Evolutionary conservation across 2,888 invertebrate species (phyloP).

Genomic region (Lordiphosa andalusiaca): DNA sequence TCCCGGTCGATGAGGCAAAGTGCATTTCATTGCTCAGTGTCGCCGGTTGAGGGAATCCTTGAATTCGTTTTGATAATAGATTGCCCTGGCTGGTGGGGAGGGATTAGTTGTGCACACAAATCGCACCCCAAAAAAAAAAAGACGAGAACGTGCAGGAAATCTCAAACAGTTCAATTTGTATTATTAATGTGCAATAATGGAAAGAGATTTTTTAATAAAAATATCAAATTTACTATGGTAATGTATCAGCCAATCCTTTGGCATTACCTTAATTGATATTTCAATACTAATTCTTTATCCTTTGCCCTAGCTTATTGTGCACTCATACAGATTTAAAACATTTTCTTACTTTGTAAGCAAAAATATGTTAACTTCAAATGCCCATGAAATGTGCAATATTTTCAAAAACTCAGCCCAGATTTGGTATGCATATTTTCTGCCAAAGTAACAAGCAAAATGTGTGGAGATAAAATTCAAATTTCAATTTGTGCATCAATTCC

Average conservation of each 20-base stretch:
- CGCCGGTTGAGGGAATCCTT: slow-evolving; percentile 32
- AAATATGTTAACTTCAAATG: slow-evolving; percentile 48
- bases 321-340: neutral
- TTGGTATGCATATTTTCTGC: slow-evolving; percentile 30
- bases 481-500: slow-evolving; percentile 55
- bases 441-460: slow-evolving; percentile 51
- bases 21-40: slow-evolving; percentile 72
- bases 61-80: slow-evolving; percentile 43
- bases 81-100: slow-evolving; percentile 35
- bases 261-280: too few relatives aligned
- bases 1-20: slow-evolving; percentile 44
- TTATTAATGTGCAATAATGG: slow-evolving; percentile 36
- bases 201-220: slow-evolving; percentile 4
- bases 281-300: too few relatives aligned
- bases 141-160: slow-evolving; percentile 27
- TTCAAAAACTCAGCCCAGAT: slow-evolving; percentile 42
- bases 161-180: slow-evolving; percentile 28
- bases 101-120: slow-evolving; percentile 57
- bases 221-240: too few relatives aligned
- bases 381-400: slow-evolving; percentile 56
- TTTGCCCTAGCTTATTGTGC: neutral
- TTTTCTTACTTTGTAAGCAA: neutral
- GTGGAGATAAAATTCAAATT: slow-evolving; percentile 67
- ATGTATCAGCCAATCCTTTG: too few relatives aligned
- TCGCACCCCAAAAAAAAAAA: slow-evolving; percentile 25